Conservation (phyloP, 2,888 invertebrate species). For the Esperia sulphurella region DNA sequence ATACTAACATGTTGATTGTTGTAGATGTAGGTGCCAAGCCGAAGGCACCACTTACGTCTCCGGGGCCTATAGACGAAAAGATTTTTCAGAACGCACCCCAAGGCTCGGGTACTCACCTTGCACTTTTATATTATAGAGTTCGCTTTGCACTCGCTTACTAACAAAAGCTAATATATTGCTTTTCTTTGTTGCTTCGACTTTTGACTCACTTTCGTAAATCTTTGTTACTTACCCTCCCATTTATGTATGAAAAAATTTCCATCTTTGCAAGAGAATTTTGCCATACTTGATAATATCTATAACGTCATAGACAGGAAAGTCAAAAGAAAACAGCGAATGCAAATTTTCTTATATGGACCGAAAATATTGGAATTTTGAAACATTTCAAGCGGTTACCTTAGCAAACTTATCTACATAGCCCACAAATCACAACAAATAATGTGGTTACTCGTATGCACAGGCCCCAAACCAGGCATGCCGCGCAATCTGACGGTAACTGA, state of each 20-base stretch:
- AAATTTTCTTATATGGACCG: too few species aligned
- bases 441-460: conserved; percentile 60
- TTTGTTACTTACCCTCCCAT: too few species aligned
- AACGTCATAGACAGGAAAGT: too few species aligned
- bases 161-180: conserved; percentile 13
- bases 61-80: conserved; percentile 82
- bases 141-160: conserved; percentile 20
- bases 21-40: conserved; percentile 80
- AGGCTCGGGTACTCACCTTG: conserved; percentile 80
- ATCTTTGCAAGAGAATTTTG: too few species aligned
- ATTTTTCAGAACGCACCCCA: conserved; percentile 84
- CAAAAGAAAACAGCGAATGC: too few species aligned
- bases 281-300: too few species aligned
- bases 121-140: conserved; percentile 18
- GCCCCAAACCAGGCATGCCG: conserved; percentile 95
- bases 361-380: too few species aligned
- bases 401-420: too few species aligned
- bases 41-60: conserved; percentile 75
- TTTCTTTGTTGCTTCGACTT: background rate
- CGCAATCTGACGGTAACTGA: conserved; percentile 94
- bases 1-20: conserved; percentile 66
- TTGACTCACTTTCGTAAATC: too few species aligned
- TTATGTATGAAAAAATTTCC: too few species aligned
- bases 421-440: too few species aligned
- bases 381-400: too few species aligned